phyloP scores from a whole-genome alignment of 2,797 vertebrate species.

The Helostoma temminkii region DNA sequence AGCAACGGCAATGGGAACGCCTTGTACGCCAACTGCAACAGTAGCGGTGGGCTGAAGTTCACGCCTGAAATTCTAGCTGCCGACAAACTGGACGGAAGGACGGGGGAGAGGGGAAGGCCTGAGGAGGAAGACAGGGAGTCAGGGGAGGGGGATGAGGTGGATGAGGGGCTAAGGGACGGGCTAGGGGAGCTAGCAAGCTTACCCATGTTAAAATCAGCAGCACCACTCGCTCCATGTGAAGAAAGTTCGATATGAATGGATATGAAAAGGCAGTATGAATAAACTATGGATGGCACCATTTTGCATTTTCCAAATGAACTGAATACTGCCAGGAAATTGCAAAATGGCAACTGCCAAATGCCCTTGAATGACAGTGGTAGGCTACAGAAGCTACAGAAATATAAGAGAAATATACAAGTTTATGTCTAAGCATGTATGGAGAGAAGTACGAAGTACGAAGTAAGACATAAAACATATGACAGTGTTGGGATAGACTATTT shows the following conservation, averaged over 20 bases:
- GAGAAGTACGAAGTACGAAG: too few species aligned
- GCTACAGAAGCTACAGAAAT: conserved; percentile 52
- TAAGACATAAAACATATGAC: conserved; percentile 8
- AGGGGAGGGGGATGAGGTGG: conserved; percentile 64
- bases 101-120: conserved; percentile 70
- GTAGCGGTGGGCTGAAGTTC: conserved; percentile 66
- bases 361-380: conserved; percentile 52
- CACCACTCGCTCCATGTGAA: conserved; percentile 88
- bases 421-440: conserved; percentile 36
- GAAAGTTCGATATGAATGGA: conserved; percentile 91
- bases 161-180: conserved; percentile 68
- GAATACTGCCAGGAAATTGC: conserved; percentile 25
- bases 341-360: conserved; percentile 54
- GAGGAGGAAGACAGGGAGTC: conserved; percentile 69
- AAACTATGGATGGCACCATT: conserved; percentile 13
- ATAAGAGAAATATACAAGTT: conserved; percentile 38
- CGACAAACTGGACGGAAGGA: conserved; percentile 69
- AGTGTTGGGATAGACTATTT: conserved; percentile 12
- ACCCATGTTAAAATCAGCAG: conserved; percentile 79
- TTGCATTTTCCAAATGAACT: conserved; percentile 43
- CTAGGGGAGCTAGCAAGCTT: conserved; percentile 76
- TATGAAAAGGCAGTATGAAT: not conserved
- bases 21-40: conserved; percentile 71
- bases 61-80: conserved; percentile 67
- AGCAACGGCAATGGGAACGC: conserved; percentile 70